Evolutionary conservation across 2,797 vertebrate species (phyloP).

Genomic region (Chloroceryle inda): DNA sequence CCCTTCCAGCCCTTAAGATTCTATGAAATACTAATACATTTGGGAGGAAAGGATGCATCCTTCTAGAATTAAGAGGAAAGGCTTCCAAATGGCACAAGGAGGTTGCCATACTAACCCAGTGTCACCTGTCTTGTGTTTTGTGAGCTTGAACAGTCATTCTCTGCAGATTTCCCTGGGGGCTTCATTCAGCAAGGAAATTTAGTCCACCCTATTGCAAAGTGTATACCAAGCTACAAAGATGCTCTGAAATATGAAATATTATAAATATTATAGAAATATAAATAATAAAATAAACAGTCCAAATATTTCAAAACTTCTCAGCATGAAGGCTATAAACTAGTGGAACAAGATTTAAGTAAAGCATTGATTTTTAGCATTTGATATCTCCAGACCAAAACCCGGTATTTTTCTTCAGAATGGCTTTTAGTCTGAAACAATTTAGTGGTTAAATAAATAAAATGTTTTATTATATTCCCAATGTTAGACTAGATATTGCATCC

Average conservation of each 20-base stretch:
- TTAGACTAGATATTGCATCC: background rate
- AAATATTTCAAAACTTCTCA: background rate
- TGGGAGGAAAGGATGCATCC: background rate
- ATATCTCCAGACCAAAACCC: too few relatives aligned
- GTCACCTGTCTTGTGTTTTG: background rate
- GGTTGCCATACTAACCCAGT: background rate
- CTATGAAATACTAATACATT: background rate
- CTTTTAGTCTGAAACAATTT: background rate
- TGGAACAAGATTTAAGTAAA: too few relatives aligned
- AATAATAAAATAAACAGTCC: background rate
- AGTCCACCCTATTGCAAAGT: background rate
- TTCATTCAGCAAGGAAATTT: background rate
- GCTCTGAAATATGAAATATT: background rate
- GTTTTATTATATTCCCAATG: background rate
- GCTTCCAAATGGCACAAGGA: background rate
- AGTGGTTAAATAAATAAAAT: background rate
- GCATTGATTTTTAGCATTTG: too few relatives aligned
- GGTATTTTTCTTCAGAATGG: too few relatives aligned
- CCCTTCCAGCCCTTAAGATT: too few relatives aligned
- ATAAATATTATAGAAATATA: background rate
- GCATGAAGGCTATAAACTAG: too few relatives aligned
- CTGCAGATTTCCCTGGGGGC: background rate
- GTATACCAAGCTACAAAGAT: background rate
- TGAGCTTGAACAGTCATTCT: background rate
- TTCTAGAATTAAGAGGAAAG: background rate